A percentile compares a stretch with the other conserved stretches of the same genome.
Conservation (phyloP, 2,797 vertebrate genomes). For the Tragelaphus oryx region DNA sequence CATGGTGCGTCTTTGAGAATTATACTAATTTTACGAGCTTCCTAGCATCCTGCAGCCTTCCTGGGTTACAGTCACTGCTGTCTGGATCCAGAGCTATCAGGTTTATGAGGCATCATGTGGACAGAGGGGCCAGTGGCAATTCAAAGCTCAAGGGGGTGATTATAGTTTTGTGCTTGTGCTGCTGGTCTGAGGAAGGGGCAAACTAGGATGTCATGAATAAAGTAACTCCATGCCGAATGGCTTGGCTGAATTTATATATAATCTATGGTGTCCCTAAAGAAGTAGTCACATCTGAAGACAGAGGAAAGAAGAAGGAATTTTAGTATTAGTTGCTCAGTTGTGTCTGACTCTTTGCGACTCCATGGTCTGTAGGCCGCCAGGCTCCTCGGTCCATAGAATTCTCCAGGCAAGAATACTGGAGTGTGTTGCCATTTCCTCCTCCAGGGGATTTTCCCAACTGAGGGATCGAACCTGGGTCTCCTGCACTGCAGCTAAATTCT, state of each 20-base stretch:
- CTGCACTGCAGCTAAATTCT: not conserved
- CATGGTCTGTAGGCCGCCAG: not conserved
- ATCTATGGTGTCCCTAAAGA: not conserved
- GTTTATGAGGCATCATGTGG: not conserved
- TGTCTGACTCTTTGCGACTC: not conserved
- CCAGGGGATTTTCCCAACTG: not conserved
- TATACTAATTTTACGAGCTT: not conserved
- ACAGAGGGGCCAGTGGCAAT: not conserved
- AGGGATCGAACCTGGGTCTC: not conserved
- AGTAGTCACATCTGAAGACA: not conserved
- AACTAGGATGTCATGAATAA: not conserved
- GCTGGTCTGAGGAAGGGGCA: not conserved
- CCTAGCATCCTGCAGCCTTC: not conserved
- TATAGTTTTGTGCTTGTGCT: not conserved
- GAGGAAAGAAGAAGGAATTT: not conserved
- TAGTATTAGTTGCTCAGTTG: not conserved
- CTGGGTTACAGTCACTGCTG: not conserved
- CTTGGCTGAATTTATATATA: not conserved
- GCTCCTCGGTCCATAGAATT: not conserved
- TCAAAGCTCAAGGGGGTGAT: not conserved
- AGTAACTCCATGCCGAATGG: not conserved
- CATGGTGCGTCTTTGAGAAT: not conserved
- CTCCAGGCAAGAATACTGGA: not conserved
- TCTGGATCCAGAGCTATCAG: not conserved
- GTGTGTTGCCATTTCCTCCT: not conserved